Evolutionary conservation across 2,113 vertebrate species (phyloP).

Genomic region (Hippocampus barbouri): DNA sequence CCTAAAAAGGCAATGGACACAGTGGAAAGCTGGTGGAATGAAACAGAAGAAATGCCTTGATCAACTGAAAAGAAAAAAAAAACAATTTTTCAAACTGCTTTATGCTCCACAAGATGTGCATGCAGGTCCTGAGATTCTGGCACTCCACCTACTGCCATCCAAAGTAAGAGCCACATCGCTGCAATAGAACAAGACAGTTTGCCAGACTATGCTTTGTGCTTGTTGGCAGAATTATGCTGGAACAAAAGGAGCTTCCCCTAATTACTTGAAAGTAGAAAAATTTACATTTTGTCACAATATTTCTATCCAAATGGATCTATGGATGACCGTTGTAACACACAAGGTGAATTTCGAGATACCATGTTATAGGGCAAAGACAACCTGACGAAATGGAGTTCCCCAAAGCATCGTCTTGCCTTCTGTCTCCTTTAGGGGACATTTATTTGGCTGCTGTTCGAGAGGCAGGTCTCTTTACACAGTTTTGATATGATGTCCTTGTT

Average conservation of each 20-base stretch:
- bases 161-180: too few species aligned
- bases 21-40: background rate
- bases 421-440: constrained; percentile 3
- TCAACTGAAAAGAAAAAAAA: too few species aligned
- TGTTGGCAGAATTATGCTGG: too few species aligned
- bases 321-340: too few species aligned
- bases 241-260: too few species aligned
- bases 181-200: too few species aligned
- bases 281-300: background rate
- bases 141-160: too few species aligned
- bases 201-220: too few species aligned
- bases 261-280: background rate
- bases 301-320: background rate
- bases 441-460: constrained; percentile 12
- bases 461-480: background rate
- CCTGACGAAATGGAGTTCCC: background rate
- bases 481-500: constrained; percentile 41
- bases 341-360: too few species aligned
- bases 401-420: background rate
- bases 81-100: too few species aligned
- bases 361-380: background rate
- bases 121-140: too few species aligned
- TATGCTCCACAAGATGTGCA: too few species aligned
- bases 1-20: background rate
- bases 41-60: background rate